Evolutionary conservation across 2,797 vertebrate species (phyloP), one percentile per base, ranked within the genome.

Genomic region (Pangasius larnaudii): DNA sequence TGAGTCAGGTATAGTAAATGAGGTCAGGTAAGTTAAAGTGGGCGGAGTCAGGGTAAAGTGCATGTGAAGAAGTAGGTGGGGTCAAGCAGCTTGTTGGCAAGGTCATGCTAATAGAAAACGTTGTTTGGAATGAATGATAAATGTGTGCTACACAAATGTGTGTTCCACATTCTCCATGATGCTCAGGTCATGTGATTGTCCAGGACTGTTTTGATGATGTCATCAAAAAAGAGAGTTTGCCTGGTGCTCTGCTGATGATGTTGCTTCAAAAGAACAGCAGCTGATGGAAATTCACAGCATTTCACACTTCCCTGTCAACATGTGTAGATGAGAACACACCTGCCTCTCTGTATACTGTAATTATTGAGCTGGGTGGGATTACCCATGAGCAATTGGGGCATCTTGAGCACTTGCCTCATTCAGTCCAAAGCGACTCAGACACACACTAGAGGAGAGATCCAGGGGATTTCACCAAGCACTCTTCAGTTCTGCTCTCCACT

Each of bases 401-500:
- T 77, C 56, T 77, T 59, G 56, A 77, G 71, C 51, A 77, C 51
- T 58, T 75, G 56, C 10, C 71, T 77, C 58, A 61, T 84, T 84
- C 80, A 84, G 39, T 82, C 86, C 51, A 49, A 83, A 65, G 27
- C 59, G 1, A 49, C 42, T 49, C 80, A 65, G 36, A 56, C 49
- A 72, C 63, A 61, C 78, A 87, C 85, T 87, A 56, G 3, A 42
- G 36, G 19, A 83, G 58, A 78, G 84, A 89, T 90, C 59, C 46
- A 51, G 39, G 75, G 84, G 87, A 84, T 79, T 67, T 87, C 5
- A 51, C 59, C 74, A 87, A 87, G 85, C 71, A 69, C 86, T 82
- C 72, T 11, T 69, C 65, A 86, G 71, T 86, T 87, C 59, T 74
- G 63, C 78, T 71, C 65, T 72, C 78, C 86, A 67, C 83, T 88